Conservation (phyloP, 35 echinoderm and acorn worm genomes). For the Ophioderma brevispina region DNA sequence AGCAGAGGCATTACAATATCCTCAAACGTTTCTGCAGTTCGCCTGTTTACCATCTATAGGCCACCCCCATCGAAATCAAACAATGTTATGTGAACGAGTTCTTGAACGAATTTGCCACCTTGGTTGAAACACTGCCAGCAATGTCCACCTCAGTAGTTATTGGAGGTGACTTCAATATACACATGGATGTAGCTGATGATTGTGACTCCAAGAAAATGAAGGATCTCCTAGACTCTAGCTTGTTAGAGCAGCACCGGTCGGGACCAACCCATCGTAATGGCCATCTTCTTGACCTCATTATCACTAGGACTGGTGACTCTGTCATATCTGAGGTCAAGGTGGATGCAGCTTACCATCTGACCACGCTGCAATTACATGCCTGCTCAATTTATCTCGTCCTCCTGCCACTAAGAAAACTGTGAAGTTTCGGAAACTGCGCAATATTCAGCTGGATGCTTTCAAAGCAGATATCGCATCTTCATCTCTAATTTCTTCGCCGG, state of each 20-base stretch:
- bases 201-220: too few species aligned
- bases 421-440: neutral
- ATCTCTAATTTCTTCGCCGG: neutral
- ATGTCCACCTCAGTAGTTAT: too few species aligned
- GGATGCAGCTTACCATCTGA: neutral
- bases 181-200: too few species aligned
- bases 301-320: neutral
- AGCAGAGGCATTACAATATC: too few species aligned
- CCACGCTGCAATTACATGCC: too few species aligned
- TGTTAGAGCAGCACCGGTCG: neutral
- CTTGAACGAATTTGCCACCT: too few species aligned
- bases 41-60: too few species aligned
- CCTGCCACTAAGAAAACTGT: neutral
- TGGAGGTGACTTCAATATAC: too few species aligned
- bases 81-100: too few species aligned
- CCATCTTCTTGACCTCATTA: neutral
- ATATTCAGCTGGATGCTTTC: slow-evolving; percentile 23
- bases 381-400: neutral
- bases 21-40: too few species aligned
- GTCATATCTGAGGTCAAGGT: neutral
- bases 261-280: neutral
- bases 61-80: too few species aligned
- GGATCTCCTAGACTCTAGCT: neutral
- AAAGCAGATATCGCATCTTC: slow-evolving; percentile 19
- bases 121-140: too few species aligned